Conservation (phyloP, 2,113 vertebrate species). For the Coryphaenoides rupestris region DNA sequence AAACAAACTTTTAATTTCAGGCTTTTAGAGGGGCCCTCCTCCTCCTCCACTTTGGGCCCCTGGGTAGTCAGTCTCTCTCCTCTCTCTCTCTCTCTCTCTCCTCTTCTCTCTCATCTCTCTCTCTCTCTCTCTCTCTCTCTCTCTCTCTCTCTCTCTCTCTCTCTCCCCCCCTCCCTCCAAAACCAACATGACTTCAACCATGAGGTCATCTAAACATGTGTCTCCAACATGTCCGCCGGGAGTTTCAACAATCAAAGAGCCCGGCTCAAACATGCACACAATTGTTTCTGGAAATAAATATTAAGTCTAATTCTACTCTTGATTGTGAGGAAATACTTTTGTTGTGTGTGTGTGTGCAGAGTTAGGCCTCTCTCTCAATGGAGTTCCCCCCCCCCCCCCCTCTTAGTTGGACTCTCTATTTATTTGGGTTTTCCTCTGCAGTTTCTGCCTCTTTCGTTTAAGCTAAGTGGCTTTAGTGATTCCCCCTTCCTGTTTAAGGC, state of each 20-base stretch:
- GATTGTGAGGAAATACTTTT: slow-evolving; percentile 87
- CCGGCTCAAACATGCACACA: slow-evolving; percentile 82
- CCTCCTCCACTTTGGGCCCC: no score
- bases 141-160: no score
- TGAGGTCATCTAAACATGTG: slow-evolving; percentile 99
- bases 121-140: no score
- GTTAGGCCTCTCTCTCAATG: slow-evolving; percentile 77
- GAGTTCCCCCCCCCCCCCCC: slow-evolving; percentile 58
- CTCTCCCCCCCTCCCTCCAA: no score
- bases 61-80: no score
- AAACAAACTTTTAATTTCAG: no score
- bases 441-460: slow-evolving; percentile 65
- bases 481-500: slow-evolving; percentile 61
- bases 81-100: no score
- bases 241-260: slow-evolving; percentile 95
- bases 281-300: slow-evolving; percentile 98
- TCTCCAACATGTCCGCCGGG: slow-evolving; percentile 90
- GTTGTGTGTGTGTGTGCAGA: no score
- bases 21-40: no score
- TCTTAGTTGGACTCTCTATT: slow-evolving; percentile 68
- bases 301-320: slow-evolving; percentile 93
- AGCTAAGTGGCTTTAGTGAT: slow-evolving; percentile 67
- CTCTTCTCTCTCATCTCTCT: no score
- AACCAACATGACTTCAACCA: slow-evolving; percentile 93
- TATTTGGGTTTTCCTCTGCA: slow-evolving; percentile 62